Evolutionary conservation across 2,113 vertebrate species (phyloP), one percentile per base, ranked within the genome.

Genomic region (Pseudonaja textilis): DNA sequence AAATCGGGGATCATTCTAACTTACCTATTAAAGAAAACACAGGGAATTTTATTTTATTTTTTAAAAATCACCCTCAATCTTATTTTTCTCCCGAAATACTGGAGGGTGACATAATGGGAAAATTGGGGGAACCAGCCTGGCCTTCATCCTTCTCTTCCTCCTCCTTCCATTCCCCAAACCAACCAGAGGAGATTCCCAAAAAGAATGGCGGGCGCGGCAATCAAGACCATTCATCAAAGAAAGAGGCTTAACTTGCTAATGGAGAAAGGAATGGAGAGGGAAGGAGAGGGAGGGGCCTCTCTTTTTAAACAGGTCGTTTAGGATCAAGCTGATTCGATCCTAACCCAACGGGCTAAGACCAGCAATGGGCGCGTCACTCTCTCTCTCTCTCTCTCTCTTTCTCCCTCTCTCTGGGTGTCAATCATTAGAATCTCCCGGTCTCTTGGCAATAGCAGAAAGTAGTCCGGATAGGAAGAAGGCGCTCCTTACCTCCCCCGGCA

Each of bases 401-500:
- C 47, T 47, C 3, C 8, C 64, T 9, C 8, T 50, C 47, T 81
- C 34, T 93, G 95, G 93, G 18, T 7, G 39, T 90, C 69, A 81
- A 86, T 87, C 0, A 85, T 22, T 20, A 74, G 45, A 74, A 89
- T 14, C 42, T 56, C 69, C 45, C n/a, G 12, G 22, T 23, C n/a
- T 22, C 18, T 45, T 91, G 94, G 95, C 95, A 88, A 94, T 39
- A 54, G 90, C 74, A 57, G 39, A 59, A 57, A 86, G 26, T 22
- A 47, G 42, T 34, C 55, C 20, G 59, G 26, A 50, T 20, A 56
- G 96, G 95, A 57, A 55, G 61, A 23, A 34, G 57, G 69, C 45
- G 16, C 61, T 23, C 85, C 93, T 92, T 92, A 91, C 26, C 25
- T 26, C 45, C 16, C 92, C 94, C 96, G 97, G 96, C 97, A 98